A percentile compares a stretch with the other conserved stretches of the same genome.
Evolutionary conservation across 2,113 vertebrate species (phyloP).

Genomic region (Oenanthe oenanthe): DNA sequence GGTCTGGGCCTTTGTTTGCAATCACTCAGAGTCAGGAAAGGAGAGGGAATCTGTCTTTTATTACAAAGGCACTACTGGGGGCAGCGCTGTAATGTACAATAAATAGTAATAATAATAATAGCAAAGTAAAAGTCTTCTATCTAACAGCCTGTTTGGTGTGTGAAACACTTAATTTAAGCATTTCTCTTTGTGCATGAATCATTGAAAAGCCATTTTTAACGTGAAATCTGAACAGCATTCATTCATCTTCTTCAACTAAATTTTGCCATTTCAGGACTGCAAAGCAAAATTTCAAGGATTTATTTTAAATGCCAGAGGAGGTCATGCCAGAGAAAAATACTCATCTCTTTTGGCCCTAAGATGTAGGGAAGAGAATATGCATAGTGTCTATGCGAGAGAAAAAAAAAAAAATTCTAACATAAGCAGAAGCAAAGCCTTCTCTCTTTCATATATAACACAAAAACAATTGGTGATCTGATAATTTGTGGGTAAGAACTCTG

Average conservation of each 20-base stretch:
- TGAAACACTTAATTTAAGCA: background rate
- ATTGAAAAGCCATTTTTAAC: background rate
- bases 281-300: background rate
- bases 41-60: background rate
- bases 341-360: background rate
- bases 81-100: background rate
- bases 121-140: background rate
- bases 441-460: background rate
- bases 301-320: background rate
- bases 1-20: slow-evolving; percentile 2
- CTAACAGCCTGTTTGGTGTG: background rate
- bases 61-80: background rate
- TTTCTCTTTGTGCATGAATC: background rate
- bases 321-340: background rate
- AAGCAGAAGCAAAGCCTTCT: background rate
- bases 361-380: background rate
- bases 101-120: background rate
- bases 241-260: background rate
- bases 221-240: background rate
- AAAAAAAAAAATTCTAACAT: background rate
- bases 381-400: rapidly evolving
- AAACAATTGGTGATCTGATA: background rate
- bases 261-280: background rate
- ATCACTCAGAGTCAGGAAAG: background rate
- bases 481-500: background rate